A percentile compares a stretch with the other conserved stretches of the same genome.
These are phyloP conservation scores for Odontamblyopus rebecca DNA, from an alignment of 2,797 vertebrate species.

Conservation along the genomic window DNA sequence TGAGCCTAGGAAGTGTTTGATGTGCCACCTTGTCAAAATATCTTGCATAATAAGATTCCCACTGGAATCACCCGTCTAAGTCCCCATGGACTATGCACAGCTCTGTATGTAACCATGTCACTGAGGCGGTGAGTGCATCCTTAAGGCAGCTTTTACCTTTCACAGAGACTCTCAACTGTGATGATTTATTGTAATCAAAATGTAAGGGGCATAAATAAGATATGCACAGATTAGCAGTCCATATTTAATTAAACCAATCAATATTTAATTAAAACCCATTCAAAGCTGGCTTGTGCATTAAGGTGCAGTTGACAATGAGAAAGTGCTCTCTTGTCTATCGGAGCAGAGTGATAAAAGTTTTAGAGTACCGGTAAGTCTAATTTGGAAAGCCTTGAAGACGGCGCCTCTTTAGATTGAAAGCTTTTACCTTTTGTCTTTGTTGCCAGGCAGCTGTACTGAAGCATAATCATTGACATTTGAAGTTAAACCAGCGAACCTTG, in stretches of 20 bases:
- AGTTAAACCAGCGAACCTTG: conserved; percentile 9
- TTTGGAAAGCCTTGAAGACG: conserved; percentile 20
- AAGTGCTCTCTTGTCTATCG: conserved; percentile 15
- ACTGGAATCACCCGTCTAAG: not conserved
- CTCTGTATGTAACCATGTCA: conserved; percentile 19
- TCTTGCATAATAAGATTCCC: not conserved
- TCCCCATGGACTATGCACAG: conserved; percentile 13
- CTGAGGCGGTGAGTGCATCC: not conserved
- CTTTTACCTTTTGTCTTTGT: conserved; percentile 34
- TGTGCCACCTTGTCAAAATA: conserved; percentile 31
- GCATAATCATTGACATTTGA: conserved; percentile 31
- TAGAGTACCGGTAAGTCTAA: conserved; percentile 18
- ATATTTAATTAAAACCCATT: conserved; percentile 36
- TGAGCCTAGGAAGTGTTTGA: not conserved
- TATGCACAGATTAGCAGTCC: not conserved
- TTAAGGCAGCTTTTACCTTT: not conserved
- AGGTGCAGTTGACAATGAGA: not conserved
- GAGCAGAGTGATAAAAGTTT: conserved; percentile 16
- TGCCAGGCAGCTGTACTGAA: conserved; percentile 24
- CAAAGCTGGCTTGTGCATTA: not conserved
- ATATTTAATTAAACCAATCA: conserved; percentile 9
- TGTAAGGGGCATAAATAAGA: conserved; percentile 8
- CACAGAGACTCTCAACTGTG: not conserved
- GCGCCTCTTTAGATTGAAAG: conserved; percentile 21
- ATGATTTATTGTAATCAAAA: conserved; percentile 2